phyloP scores from a whole-genome alignment of 2,797 vertebrate species.

The Anomalospiza imberbis region DNA sequence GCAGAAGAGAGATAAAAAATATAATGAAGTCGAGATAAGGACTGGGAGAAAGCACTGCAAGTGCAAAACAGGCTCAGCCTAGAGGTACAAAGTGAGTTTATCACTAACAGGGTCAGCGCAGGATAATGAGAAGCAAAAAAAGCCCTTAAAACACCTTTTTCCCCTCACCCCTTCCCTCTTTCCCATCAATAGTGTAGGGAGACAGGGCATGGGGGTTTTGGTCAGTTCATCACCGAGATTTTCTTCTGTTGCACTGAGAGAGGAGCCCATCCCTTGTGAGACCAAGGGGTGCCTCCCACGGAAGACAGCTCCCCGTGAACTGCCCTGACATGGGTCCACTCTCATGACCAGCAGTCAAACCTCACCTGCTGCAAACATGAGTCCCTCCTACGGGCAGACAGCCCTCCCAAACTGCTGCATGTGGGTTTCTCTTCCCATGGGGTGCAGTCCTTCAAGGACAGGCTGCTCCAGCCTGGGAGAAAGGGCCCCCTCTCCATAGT shows the following conservation, averaged over 20 bases:
- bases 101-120: too few relatives aligned
- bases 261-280: not conserved
- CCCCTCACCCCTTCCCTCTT: not conserved
- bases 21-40: not conserved
- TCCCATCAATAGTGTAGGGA: rapidly evolving
- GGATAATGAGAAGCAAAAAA: not conserved
- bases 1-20: too few relatives aligned
- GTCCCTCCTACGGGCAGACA: rapidly evolving
- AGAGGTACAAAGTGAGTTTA: not conserved
- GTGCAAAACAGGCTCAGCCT: not conserved
- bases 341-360: not conserved
- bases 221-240: too few relatives aligned
- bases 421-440: too few relatives aligned
- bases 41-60: not conserved
- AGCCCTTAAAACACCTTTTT: not conserved
- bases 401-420: not conserved
- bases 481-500: too few relatives aligned
- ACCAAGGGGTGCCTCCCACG: rapidly evolving
- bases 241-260: not conserved
- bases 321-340: rapidly evolving
- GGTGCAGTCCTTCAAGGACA: not conserved
- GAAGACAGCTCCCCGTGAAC: rapidly evolving
- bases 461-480: not conserved
- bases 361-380: rapidly evolving
- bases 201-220: rapidly evolving